Base-by-base conservation (phyloP, 2,888 invertebrate genomes). In the Lobophora halterata region DNA sequence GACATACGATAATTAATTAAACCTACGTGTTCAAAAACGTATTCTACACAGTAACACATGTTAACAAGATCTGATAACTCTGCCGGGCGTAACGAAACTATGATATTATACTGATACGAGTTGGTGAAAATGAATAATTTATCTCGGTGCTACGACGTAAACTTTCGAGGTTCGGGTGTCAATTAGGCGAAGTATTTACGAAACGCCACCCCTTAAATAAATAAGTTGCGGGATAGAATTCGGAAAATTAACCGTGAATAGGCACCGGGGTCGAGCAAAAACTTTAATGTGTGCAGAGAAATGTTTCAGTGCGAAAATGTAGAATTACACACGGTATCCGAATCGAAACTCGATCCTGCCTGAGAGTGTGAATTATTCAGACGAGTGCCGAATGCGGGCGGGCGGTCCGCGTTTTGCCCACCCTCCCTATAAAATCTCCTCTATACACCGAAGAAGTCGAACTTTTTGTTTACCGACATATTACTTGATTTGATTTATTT, bases 111-210 rank as follows among this genome's bases (percentile, higher is more conserved):
- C 49, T 35, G 57, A 57, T 48, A 53, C 59, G 61, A 58, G 64
- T 62, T 65, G 65, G 49, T 58, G 44, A 50, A 54, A 57, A 71
- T 76, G 70, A 73, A 75, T 77, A 70, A 79, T 71, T 77, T 68
- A 73, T 67, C 64, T 32, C 19, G 61, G 48, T 50, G 55, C n/a
- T n/a, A n/a, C 57, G 62, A 61, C 54, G 63, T 59, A 61, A 64
- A 72, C 61, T 71, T 65, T 45, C 52, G 58, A 59, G 62, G 55
- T 64, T 63, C 61, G 61, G 69, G 60, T 73, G 71, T 73, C 72
- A 79, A 79, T 79, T 79, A 77, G 69, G 66, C 58, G 67, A 75
- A 77, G 72, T 76, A 78, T 79, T 79, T 67, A 63, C 60, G 58
- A 62, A 68, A 70, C 38, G 40, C 36, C 69, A 60, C 71, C 71